Percentiles rank a stretch among this genome's conserved stretches.
These are phyloP conservation scores for Mastacembelus armatus DNA, from an alignment of 2,797 vertebrate genomes.

Conservation along the genomic window DNA sequence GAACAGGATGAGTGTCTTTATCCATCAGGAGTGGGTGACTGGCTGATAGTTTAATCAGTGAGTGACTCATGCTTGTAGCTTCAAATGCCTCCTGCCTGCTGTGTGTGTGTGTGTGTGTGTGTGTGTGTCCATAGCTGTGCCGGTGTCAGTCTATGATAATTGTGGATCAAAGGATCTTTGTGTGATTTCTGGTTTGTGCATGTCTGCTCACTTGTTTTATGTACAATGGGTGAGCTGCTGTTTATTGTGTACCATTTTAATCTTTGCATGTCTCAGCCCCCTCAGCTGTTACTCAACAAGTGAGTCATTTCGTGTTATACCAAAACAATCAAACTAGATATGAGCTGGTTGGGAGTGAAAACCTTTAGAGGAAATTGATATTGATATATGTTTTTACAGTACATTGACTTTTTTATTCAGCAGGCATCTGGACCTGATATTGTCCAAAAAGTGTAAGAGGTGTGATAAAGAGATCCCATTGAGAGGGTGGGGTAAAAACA, in stretches of 20 bases:
- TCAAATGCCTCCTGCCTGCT: conserved; percentile 48
- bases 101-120: neutral
- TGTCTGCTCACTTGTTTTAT: conserved; percentile 25
- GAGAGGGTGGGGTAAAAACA: conserved; percentile 21
- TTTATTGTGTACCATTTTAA: conserved; percentile 23
- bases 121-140: conserved; percentile 4
- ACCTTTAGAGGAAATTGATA: conserved; percentile 12
- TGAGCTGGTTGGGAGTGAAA: conserved; percentile 24
- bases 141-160: conserved; percentile 46
- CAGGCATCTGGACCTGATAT: neutral
- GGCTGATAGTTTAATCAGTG: conserved; percentile 72
- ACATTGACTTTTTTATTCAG: too few relatives aligned
- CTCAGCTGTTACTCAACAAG: conserved; percentile 47
- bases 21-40: conserved; percentile 61
- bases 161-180: conserved; percentile 38
- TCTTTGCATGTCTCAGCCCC: conserved; percentile 34
- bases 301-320: conserved; percentile 54
- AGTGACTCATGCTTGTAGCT: conserved; percentile 74
- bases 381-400: too few relatives aligned
- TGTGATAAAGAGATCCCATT: conserved; percentile 4
- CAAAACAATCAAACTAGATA: conserved; percentile 33
- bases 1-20: conserved; percentile 53
- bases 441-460: neutral
- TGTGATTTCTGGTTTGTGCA: neutral
- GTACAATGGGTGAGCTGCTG: conserved; percentile 9